Percentiles rank a stretch among this genome's conserved stretches.
Evolutionary conservation across 2,797 vertebrate species (phyloP).

Genomic region (Calcarius lapponicus): DNA sequence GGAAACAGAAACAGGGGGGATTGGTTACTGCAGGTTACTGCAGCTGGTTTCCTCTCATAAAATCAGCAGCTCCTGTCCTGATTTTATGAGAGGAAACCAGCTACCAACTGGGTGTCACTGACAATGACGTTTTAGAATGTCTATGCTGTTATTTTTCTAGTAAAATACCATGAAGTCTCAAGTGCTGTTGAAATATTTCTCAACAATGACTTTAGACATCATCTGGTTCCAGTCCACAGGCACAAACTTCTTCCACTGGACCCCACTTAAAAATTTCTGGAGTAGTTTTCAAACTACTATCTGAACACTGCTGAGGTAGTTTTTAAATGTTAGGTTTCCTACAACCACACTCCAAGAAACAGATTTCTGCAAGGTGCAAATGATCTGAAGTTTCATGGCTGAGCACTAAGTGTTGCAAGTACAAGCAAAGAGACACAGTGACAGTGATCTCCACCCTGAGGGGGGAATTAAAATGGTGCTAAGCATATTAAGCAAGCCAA

Average conservation of each 20-base stretch:
- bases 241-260: not conserved
- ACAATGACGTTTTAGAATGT: rapidly evolving
- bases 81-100: not conserved
- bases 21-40: too few relatives aligned
- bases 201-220: not conserved
- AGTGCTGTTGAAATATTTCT: not conserved
- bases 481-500: not conserved
- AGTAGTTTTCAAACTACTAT: not conserved
- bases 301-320: not conserved
- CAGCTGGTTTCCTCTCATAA: too few relatives aligned
- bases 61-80: too few relatives aligned
- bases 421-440: not conserved
- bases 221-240: not conserved
- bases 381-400: not conserved
- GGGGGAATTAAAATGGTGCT: not conserved
- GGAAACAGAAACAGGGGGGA: not conserved
- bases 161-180: not conserved
- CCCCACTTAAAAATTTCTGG: not conserved
- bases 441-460: not conserved
- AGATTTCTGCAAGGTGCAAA: not conserved
- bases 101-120: rapidly evolving
- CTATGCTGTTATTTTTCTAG: not conserved
- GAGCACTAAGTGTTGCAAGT: not conserved
- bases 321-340: not conserved
- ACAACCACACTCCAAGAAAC: not conserved